Evolutionary conservation across 2,888 invertebrate species (phyloP), one percentile per base, ranked within the genome.

Genomic region (Epinotia brunnichana): DNA sequence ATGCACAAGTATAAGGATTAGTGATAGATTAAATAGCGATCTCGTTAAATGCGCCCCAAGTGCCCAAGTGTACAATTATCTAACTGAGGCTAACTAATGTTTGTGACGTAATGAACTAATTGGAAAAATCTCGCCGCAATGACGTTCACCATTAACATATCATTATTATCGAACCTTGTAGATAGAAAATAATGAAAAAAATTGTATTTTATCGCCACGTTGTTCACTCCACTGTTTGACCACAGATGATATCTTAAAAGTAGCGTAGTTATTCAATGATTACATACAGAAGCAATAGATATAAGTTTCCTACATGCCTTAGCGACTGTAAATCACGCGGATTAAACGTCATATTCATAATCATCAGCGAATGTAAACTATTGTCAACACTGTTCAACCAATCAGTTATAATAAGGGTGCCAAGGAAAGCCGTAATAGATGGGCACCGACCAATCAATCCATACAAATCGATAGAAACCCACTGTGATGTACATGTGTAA

Each of bases 101-200:
- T 3, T 2, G 24, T 44, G 29, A 21, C 3, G n/a, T 57, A 44
- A 67, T 67, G 44, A 44, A 9, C 4, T 41, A 54, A 48, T 48
- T 13, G 41, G 54, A 19, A 39, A 39, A 41, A 56, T 11, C 66
- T 41, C 19, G 10, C 39, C 10, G 9, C 21, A 39, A 41, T 56
- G 56, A 66, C 56, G 56, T 41, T 0, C 21, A 63, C 17, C 51
- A 67, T 57, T 41, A n/a, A 67, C 56, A 24, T 24, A 21, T 21
- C 19, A 54, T 54, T 39, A 66, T 7, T 21, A 24, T 10, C 10
- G n/a, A n/a, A n/a, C n/a, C n/a, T n/a, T n/a, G n/a, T n/a, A n/a
- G n/a, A n/a, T n/a, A n/a, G n/a, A n/a, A n/a, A n/a, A n/a, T n/a
- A n/a, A n/a, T n/a, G n/a, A n/a, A n/a, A n/a, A n/a, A n/a, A n/a